phyloP scores from a whole-genome alignment of 2,113 vertebrate genomes.

The Crotophaga sulcirostris region DNA sequence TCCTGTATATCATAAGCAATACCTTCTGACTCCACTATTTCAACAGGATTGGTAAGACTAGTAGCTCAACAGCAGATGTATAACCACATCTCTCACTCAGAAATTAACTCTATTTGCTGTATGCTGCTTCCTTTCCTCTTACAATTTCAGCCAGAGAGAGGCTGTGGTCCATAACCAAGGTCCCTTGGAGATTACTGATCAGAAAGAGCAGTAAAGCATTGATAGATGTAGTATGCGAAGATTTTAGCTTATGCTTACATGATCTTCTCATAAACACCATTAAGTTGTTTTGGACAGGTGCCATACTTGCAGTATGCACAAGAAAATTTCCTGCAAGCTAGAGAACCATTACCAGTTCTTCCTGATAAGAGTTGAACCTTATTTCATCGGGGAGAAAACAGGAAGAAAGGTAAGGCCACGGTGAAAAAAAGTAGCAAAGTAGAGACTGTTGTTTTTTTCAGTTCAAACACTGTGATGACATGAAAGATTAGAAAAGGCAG shows the following conservation, averaged over 20 bases:
- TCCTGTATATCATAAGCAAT: neutral
- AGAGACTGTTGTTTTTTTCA: neutral
- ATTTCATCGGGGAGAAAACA: conserved; percentile 26
- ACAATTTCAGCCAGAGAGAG: conserved; percentile 34
- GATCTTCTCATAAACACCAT: conserved; percentile 65
- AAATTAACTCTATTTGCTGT: neutral
- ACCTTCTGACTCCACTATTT: neutral
- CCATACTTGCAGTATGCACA: neutral
- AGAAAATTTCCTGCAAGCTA: conserved; percentile 46
- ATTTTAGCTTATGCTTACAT: conserved; percentile 33
- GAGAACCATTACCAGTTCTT: conserved; percentile 48
- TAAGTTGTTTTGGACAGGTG: conserved; percentile 31
- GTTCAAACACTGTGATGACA: neutral
- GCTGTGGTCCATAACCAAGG: conserved; percentile 8
- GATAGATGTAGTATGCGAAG: conserved; percentile 19
- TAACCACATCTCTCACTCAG: neutral
- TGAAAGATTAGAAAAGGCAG: neutral
- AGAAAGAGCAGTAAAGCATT: conserved; percentile 39
- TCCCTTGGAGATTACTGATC: conserved; percentile 14
- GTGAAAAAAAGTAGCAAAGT: neutral
- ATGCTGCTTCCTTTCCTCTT: neutral
- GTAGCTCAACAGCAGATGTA: neutral
- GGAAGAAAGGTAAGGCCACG: conserved; percentile 46
- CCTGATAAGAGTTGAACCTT: conserved; percentile 24
- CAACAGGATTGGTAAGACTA: neutral